These are phyloP conservation scores for Cephalopachus bancanus DNA, from an alignment of 2,797 vertebrate genomes.

Conservation along the genomic window DNA sequence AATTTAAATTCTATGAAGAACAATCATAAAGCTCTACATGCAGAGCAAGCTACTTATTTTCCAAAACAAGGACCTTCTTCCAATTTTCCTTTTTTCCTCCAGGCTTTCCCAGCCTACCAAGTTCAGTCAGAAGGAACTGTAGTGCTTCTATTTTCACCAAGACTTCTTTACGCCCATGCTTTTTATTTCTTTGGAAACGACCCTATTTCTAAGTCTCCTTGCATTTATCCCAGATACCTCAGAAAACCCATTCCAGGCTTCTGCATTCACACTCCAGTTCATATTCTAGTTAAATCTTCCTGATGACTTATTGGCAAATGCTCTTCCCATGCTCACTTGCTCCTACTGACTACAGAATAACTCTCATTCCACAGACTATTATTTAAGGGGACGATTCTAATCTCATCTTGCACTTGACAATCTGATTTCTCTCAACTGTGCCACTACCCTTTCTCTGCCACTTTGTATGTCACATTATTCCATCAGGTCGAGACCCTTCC, in stretches of 20 bases:
- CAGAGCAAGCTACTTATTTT: background rate
- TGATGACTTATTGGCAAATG: slow-evolving; percentile 5
- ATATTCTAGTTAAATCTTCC: background rate
- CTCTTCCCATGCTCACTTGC: background rate
- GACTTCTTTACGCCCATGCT: background rate
- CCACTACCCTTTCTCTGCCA: background rate
- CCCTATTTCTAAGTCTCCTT: background rate
- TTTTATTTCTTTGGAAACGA: background rate
- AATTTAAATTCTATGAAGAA: background rate
- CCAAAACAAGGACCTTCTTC: background rate
- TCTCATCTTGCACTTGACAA: background rate
- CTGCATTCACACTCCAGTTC: background rate
- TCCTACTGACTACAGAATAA: background rate
- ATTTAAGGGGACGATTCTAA: background rate
- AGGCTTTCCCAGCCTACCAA: background rate
- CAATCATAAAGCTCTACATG: background rate
- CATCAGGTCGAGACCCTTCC: background rate
- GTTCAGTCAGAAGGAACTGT: background rate
- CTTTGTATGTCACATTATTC: background rate
- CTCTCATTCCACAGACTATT: background rate
- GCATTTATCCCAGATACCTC: background rate
- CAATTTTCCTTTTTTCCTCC: background rate
- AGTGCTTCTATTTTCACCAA: background rate
- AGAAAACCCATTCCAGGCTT: background rate
- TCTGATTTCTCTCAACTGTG: background rate